These are phyloP conservation scores for Leptodactylus fuscus DNA, from an alignment of 2,113 vertebrate genomes.

Conservation along the genomic window DNA sequence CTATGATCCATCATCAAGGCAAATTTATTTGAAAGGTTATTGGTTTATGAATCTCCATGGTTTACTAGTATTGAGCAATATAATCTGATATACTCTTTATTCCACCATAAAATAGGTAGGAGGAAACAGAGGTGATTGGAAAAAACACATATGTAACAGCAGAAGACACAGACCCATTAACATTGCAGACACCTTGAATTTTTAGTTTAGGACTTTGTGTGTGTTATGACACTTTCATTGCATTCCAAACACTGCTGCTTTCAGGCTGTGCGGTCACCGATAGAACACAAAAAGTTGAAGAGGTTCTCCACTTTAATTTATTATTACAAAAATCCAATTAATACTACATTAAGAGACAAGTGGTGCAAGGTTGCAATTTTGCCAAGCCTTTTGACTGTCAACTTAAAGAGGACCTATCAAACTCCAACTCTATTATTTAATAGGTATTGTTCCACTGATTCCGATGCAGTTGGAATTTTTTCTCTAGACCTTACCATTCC, in stretches of 20 bases:
- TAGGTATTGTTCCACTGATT: too few species aligned
- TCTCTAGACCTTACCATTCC: too few species aligned
- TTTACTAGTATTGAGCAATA: not conserved
- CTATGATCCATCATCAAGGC: not conserved
- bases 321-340: not conserved
- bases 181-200: not conserved
- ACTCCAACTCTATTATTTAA: too few species aligned
- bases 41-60: not conserved
- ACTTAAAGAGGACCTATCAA: too few species aligned
- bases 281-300: not conserved
- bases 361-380: too few species aligned
- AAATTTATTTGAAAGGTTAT: not conserved
- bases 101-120: not conserved
- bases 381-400: too few species aligned
- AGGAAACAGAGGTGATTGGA: not conserved
- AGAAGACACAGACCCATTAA: constrained; percentile 9
- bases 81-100: not conserved
- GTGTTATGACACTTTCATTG: not conserved
- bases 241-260: not conserved
- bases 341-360: too few species aligned
- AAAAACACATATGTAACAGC: not conserved
- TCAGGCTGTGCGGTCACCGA: not conserved
- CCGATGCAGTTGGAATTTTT: too few species aligned
- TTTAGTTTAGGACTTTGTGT: not conserved
- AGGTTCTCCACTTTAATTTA: not conserved